Percentiles rank a stretch among this genome's conserved stretches.
Conservation (phyloP, 1,140 invertebrate genomes). For the Ceratosolen solmsi region DNA sequence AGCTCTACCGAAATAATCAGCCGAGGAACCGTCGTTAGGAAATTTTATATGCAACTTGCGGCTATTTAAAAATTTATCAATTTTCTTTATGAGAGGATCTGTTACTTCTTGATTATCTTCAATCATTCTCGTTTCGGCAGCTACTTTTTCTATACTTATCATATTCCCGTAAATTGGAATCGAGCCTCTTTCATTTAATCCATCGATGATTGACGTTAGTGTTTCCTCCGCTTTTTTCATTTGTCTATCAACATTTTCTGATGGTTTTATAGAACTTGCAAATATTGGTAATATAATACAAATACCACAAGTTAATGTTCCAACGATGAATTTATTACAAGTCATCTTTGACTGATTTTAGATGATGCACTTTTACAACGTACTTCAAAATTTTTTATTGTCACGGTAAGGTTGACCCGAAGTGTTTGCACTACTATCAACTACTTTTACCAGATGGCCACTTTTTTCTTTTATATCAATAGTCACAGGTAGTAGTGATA, state of each 20-base stretch:
- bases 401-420: neutral
- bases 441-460: slow-evolving; percentile 61
- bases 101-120: slow-evolving; percentile 26
- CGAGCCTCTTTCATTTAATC: slow-evolving; percentile 58
- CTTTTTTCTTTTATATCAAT: slow-evolving; percentile 71
- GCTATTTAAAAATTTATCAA: slow-evolving; percentile 65
- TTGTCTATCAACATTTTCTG: slow-evolving; percentile 33
- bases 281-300: slow-evolving; percentile 46
- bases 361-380: neutral
- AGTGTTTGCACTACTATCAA: slow-evolving; percentile 54
- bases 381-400: too few species aligned
- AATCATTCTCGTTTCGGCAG: slow-evolving; percentile 35
- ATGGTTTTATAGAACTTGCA: slow-evolving; percentile 40
- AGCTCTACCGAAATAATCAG: slow-evolving; percentile 67
- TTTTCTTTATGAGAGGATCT: slow-evolving; percentile 65
- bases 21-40: slow-evolving; percentile 65
- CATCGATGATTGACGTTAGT: slow-evolving; percentile 63
- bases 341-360: slow-evolving; percentile 50
- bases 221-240: slow-evolving; percentile 58
- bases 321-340: slow-evolving; percentile 46
- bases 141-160: slow-evolving; percentile 65
- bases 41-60: slow-evolving; percentile 63
- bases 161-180: slow-evolving; percentile 65
- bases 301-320: slow-evolving; percentile 54
- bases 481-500: slow-evolving; percentile 26